Conservation (phyloP, 2,113 vertebrate genomes). For the Plectropomus leopardus region DNA sequence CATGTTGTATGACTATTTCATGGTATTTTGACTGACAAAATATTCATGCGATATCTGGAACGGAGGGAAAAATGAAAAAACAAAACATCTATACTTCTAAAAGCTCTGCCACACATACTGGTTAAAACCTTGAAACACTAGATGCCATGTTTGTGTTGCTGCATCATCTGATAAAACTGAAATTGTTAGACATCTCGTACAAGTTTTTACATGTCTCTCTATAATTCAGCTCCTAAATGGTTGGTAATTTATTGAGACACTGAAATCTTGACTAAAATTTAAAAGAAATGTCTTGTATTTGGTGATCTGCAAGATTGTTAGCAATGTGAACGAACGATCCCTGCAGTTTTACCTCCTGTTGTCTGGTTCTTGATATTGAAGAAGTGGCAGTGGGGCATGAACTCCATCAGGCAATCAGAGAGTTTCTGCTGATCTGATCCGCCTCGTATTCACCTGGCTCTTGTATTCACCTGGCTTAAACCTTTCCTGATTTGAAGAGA, state of each 20-base stretch:
- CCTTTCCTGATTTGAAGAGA: constrained; percentile 8
- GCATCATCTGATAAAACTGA: constrained; percentile 20
- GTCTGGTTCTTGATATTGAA: constrained; percentile 33
- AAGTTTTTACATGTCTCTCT: background rate
- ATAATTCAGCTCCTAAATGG: background rate
- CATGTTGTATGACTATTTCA: no score
- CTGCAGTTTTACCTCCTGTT: constrained; percentile 32
- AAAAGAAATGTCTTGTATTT: background rate
- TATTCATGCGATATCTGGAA: background rate
- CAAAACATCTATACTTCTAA: background rate
- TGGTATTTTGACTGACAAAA: no score
- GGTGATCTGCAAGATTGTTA: no score
- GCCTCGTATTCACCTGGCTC: constrained; percentile 15
- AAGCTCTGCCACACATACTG: background rate
- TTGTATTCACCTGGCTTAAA: constrained; percentile 42
- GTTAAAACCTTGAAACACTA: background rate
- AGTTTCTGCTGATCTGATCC: constrained; percentile 30
- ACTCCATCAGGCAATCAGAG: constrained; percentile 53
- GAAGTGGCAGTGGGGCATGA: constrained; percentile 32
- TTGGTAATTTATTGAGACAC: constrained; percentile 24
- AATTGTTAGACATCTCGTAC: constrained; percentile 1
- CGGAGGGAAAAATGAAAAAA: background rate
- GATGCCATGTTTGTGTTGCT: constrained; percentile 2
- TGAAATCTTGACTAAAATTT: constrained; percentile 23
- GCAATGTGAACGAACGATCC: constrained; percentile 8